Percentiles rank a stretch among this genome's conserved stretches.
Conservation (phyloP, 1,140 invertebrate species). For the Magallana angulata region DNA sequence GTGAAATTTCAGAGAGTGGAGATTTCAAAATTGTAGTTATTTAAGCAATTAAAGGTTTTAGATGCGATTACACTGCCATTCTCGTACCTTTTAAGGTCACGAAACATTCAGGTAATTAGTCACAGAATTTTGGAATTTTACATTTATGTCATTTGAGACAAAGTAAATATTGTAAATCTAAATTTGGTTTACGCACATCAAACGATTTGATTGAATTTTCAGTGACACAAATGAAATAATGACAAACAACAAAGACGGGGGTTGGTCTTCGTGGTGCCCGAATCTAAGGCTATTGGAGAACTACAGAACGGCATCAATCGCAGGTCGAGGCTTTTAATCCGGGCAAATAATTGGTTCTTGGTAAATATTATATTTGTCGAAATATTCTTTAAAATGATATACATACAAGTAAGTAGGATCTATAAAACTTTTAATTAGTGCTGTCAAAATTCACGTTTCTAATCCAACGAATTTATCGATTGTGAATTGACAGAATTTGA, state of each 20-base stretch:
- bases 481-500: no score
- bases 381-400: no score
- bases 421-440: no score
- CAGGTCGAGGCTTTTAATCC: no score
- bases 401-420: no score
- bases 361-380: no score
- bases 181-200: conserved; percentile 22
- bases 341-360: no score
- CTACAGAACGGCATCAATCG: no score
- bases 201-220: neutral
- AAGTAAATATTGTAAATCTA: neutral
- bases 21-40: conserved; percentile 22
- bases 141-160: neutral
- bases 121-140: neutral
- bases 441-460: no score
- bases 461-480: no score
- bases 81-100: neutral
- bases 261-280: no score
- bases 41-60: conserved; percentile 28
- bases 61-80: neutral
- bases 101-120: neutral
- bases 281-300: no score
- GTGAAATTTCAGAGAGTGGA: conserved; percentile 3
- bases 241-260: neutral
- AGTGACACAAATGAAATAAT: conserved; percentile 20